phyloP scores from a whole-genome alignment of 2,888 invertebrate genomes.

The Apotomis turbidana region DNA sequence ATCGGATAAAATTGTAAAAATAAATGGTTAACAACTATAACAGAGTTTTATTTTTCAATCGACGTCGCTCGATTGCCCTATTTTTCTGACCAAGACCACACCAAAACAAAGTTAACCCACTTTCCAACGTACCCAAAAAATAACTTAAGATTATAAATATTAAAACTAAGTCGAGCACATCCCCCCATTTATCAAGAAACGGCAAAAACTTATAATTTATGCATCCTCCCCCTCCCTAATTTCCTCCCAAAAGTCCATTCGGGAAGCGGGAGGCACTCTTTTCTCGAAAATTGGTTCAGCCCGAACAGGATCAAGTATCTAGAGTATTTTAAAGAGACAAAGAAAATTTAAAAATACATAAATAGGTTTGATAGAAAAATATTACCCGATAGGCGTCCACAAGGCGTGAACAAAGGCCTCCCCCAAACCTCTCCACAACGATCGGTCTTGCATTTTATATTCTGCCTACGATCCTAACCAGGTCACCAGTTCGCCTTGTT shows the following conservation, averaged over 20 bases:
- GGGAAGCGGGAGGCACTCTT: not conserved
- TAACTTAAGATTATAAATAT: conserved; percentile 22
- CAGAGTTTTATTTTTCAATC: not conserved
- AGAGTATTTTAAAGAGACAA: not conserved
- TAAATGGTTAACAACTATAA: not conserved
- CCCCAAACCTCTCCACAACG: too few relatives aligned
- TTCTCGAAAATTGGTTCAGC: not conserved
- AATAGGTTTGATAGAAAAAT: too few relatives aligned
- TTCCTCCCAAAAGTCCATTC: conserved; percentile 24
- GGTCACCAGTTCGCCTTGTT: too few relatives aligned
- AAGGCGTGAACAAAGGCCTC: too few relatives aligned
- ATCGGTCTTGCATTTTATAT: too few relatives aligned
- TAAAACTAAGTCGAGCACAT: conserved; percentile 21
- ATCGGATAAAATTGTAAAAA: not conserved
- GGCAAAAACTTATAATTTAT: conserved; percentile 36
- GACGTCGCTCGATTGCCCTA: not conserved
- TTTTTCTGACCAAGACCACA: too few relatives aligned
- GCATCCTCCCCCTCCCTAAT: conserved; percentile 31
- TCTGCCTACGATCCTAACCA: too few relatives aligned
- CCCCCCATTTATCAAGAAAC: conserved; percentile 23
- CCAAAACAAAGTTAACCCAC: not conserved
- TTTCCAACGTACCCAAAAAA: not conserved
- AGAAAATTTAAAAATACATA: too few relatives aligned
- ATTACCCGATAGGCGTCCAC: too few relatives aligned
- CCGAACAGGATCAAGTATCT: not conserved